These are phyloP conservation scores for Geothlypis trichas DNA, from an alignment of 2,113 vertebrate genomes.

Conservation along the genomic window DNA sequence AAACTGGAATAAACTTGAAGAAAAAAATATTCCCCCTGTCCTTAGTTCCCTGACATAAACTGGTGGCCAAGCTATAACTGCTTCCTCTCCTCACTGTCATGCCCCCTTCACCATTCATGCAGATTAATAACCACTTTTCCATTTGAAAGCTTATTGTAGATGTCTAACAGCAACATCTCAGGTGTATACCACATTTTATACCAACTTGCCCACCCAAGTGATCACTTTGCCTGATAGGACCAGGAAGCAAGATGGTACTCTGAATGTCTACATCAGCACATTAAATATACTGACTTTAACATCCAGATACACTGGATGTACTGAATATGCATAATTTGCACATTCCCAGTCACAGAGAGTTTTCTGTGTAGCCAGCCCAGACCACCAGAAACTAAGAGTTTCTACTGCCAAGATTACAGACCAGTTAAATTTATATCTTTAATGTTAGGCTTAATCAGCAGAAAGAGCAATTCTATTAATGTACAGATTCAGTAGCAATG, in stretches of 20 bases:
- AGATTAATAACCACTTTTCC: background rate
- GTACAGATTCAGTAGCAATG: background rate
- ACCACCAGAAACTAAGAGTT: background rate
- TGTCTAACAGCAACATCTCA: background rate
- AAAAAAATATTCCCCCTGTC: rapidly evolving
- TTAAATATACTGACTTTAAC: background rate
- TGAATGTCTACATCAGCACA: background rate
- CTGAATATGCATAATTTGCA: background rate
- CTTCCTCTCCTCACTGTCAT: background rate
- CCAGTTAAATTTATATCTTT: background rate
- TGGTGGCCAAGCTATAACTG: background rate
- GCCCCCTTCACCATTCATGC: background rate
- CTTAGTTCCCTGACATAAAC: background rate
- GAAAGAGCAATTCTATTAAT: background rate
- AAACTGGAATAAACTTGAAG: background rate
- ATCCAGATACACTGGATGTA: background rate
- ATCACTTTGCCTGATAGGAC: background rate
- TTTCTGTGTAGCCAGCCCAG: background rate
- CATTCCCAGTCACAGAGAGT: background rate
- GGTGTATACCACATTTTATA: background rate
- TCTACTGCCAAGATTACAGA: background rate
- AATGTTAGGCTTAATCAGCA: background rate
- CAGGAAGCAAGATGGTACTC: background rate
- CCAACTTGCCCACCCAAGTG: background rate
- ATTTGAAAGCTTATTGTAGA: background rate